Evolutionary conservation across 2,888 invertebrate genomes (phyloP).

Genomic region (Gasteruption jaculator): DNA sequence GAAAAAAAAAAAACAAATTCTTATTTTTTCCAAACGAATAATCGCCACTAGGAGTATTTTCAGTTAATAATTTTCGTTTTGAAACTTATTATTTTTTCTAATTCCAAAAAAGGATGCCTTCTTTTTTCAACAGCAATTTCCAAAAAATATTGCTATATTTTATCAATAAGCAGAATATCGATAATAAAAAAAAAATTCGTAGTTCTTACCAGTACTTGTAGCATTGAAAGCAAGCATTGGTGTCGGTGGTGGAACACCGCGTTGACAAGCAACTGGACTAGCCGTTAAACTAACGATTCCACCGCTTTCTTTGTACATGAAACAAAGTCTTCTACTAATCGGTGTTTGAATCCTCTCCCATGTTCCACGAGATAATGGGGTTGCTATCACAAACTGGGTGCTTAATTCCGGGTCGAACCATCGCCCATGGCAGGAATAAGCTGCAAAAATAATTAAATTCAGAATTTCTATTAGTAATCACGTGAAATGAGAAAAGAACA

Average conservation of each 20-base stretch:
- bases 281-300: constrained; percentile 49
- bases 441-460: too few relatives aligned
- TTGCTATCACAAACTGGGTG: constrained; percentile 79
- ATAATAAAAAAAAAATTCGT: too few relatives aligned
- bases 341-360: constrained; percentile 56
- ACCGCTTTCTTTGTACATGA: constrained; percentile 66
- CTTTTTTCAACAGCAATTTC: too few relatives aligned
- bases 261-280: constrained; percentile 49
- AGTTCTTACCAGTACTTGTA: constrained; percentile 61
- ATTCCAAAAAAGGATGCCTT: not conserved
- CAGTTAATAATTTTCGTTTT: not conserved
- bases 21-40: too few relatives aligned
- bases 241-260: constrained; percentile 42
- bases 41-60: too few relatives aligned
- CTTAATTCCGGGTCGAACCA: constrained; percentile 77
- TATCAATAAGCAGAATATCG: constrained; percentile 1
- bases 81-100: not conserved
- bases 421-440: constrained; percentile 84
- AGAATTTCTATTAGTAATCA: too few relatives aligned
- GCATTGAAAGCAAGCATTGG: constrained; percentile 65
- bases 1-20: too few relatives aligned
- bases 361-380: constrained; percentile 60
- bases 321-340: constrained; percentile 64
- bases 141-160: too few relatives aligned
- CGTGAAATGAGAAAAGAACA: too few relatives aligned